A percentile compares a stretch with the other conserved stretches of the same genome.
Evolutionary conservation across 2,888 invertebrate genomes (phyloP).

Genomic region (Morpho helenor): DNA sequence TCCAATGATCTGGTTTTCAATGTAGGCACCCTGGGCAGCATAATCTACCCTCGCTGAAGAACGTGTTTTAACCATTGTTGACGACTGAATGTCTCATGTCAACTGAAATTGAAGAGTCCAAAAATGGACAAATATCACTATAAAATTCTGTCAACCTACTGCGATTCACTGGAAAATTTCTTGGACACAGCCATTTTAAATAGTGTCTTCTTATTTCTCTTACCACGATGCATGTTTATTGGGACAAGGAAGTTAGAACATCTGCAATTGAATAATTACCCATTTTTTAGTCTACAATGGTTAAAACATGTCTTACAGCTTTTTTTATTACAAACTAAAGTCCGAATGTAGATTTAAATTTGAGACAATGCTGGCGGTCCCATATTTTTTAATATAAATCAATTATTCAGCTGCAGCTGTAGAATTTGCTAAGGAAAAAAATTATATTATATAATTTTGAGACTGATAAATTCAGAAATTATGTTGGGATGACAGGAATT

Average conservation of each 20-base stretch:
- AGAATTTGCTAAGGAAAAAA: conserved; percentile 70
- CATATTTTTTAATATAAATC: conserved; percentile 46
- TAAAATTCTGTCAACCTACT: conserved; percentile 44
- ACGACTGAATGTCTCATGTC: conserved; percentile 74
- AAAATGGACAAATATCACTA: conserved; percentile 63
- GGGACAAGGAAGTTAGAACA: conserved; percentile 59
- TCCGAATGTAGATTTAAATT: conserved; percentile 50
- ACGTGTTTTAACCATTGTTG: conserved; percentile 79
- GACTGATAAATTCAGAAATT: conserved; percentile 35
- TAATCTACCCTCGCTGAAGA: conserved; percentile 76
- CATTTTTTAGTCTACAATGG: conserved; percentile 71
- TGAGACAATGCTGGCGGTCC: conserved; percentile 60
- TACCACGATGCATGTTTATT: conserved; percentile 46
- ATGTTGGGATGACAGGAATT: conserved; percentile 42
- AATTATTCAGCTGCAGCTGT: conserved; percentile 78
- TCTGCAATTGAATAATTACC: conserved; percentile 77
- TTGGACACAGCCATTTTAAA: conserved; percentile 42
- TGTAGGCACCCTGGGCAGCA: conserved; percentile 57
- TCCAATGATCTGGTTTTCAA: conserved; percentile 54
- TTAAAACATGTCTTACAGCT: conserved; percentile 79
- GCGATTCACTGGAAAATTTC: conserved; percentile 72
- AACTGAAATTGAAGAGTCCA: conserved; percentile 76
- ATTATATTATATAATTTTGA: conserved; percentile 50
- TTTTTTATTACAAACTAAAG: conserved; percentile 52
- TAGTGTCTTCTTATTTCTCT: conserved; percentile 69